Evolutionary conservation across 2,888 invertebrate genomes (phyloP).

Genomic region (Drosophila buzzatii): DNA sequence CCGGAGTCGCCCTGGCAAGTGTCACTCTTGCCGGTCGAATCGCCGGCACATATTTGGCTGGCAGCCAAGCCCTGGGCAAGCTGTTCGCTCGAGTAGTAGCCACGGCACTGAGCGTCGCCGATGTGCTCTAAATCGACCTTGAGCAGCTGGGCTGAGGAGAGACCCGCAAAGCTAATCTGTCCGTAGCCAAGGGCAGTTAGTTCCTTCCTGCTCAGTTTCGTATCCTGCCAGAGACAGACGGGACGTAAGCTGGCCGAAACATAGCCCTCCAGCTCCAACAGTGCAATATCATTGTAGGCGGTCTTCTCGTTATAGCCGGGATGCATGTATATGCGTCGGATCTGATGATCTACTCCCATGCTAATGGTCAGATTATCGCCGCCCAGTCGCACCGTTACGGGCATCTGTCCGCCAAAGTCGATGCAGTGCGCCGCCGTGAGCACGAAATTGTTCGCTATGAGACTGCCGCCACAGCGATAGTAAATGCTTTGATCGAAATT

Average conservation of each 20-base stretch:
- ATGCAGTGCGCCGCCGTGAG: constrained; percentile 82
- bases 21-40: constrained; percentile 38
- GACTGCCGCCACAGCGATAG: constrained; percentile 77
- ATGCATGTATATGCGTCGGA: constrained; percentile 84
- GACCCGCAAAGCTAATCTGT: constrained; percentile 83
- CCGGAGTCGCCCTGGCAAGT: constrained; percentile 76
- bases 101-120: constrained; percentile 28
- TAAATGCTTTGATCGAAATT: constrained; percentile 43
- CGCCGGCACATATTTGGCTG: constrained; percentile 67
- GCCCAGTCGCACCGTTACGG: constrained; percentile 65
- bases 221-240: constrained; percentile 86
- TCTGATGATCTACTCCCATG: constrained; percentile 36
- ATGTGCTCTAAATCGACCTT: constrained; percentile 56
- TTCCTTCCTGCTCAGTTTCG: constrained; percentile 71
- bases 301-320: constrained; percentile 86
- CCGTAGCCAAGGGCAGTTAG: constrained; percentile 88
- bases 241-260: constrained; percentile 6
- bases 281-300: constrained; percentile 89
- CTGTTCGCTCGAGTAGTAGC: constrained; percentile 18
- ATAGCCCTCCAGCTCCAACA: constrained; percentile 86
- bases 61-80: constrained; percentile 40
- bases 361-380: constrained; percentile 68
- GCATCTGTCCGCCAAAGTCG: constrained; percentile 52
- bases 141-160: constrained; percentile 57
- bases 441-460: constrained; percentile 68